Conservation (phyloP, 2,113 vertebrate genomes). For the Cheilinus undulatus region DNA sequence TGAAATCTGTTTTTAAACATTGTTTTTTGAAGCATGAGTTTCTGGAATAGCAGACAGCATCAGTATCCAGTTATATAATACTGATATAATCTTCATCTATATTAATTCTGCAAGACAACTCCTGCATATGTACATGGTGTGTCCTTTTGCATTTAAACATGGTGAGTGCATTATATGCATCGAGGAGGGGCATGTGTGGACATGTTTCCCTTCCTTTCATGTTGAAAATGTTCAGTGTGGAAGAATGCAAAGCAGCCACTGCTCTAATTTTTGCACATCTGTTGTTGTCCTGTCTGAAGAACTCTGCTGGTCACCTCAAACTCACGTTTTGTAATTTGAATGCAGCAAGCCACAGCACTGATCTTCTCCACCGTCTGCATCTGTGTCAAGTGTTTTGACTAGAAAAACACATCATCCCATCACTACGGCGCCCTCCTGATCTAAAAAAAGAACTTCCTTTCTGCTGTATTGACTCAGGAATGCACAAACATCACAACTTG, state of each 20-base stretch:
- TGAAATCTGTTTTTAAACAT: too few relatives aligned
- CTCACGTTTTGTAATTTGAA: not conserved
- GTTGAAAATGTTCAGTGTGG: conserved; percentile 1
- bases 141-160: too few relatives aligned
- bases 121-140: too few relatives aligned
- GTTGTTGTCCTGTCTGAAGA: conserved; percentile 1
- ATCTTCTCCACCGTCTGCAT: not conserved
- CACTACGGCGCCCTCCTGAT: not conserved
- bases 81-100: too few relatives aligned
- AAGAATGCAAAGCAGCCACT: conserved; percentile 35
- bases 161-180: too few relatives aligned
- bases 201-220: not conserved
- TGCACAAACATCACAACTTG: not conserved
- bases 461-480: not conserved
- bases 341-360: conserved; percentile 8
- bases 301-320: not conserved
- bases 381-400: not conserved
- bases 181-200: not conserved
- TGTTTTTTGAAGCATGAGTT: not conserved
- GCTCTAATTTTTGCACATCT: not conserved
- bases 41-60: not conserved
- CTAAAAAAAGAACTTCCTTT: not conserved
- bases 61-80: too few relatives aligned
- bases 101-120: too few relatives aligned
- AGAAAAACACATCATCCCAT: not conserved